Base-by-base conservation (phyloP, 2,797 vertebrate species). In the Pogonophryne albipinna region DNA sequence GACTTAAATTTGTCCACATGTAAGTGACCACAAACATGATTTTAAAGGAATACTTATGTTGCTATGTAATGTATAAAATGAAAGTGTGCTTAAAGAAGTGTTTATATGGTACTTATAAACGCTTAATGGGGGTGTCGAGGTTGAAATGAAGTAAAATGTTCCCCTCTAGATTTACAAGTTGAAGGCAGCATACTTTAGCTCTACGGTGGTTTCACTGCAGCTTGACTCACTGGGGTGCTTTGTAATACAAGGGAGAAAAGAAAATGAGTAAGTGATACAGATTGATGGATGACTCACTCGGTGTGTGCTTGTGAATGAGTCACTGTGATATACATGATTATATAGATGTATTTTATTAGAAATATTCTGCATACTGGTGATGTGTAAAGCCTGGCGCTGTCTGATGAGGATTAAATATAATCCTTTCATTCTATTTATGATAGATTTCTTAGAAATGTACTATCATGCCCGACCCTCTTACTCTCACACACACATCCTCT, bases 221-320 rank as follows among this genome's bases (percentile, higher is more conserved):
- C 71, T 76, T 93, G 92, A 91, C 82, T 89, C 90, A 89, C 34
- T 68, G 71, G 59, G 66, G 84, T 66, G 83, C 78, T 86, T 64
- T 72, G 72, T 82, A 85, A 88, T 87, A 71, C 50, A 81, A 27
- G 62, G 31, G 64, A 20, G 50, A 20, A 23, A 38, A 31, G 27
- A 46, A 52, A 56, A 45, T 46, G 60, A 64, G 60, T 78, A 74
- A 86, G n/a, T 58, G 74, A 83, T 74, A 65, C 65, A 67, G 62
- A 74, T 71, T 62, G 78, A 87, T 63, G 31, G 79, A 84, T 91
- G 91, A 93, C 80, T 91, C 91, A 93, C 74, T 77, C 70, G 0
- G 66, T 47, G 72, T 86, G 86, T 83, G 83, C 74, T 69, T 38
- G 50, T 78, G 83, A 86, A 86, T 92, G 89, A 88, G 56, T 91